Base-by-base conservation (phyloP, 1,140 invertebrate genomes). In the Elymnias hypermnestra region DNA sequence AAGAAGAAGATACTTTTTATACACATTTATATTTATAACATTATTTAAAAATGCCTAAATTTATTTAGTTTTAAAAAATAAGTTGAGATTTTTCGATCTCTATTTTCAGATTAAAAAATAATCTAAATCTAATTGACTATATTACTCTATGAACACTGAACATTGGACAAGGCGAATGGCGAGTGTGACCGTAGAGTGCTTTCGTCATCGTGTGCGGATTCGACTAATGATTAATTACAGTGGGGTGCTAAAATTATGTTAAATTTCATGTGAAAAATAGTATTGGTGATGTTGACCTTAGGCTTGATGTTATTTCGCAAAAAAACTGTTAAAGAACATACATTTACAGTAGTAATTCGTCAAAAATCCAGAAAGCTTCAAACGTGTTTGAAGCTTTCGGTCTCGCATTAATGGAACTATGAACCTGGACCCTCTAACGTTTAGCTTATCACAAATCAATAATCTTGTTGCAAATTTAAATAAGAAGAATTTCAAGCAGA, bases 351-450 rank as follows among this genome's bases (percentile, higher is more conserved):
- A 73, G 58, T 70, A 61, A 75, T 77, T 64, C 69, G 66, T 67
- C 69, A 70, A 68, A 82, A 77, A 75, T 78, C 70, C 56, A 84
- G 77, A 84, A 93, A 93, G 92, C 92, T 93, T 93, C 92, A 93
- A 93, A 91, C 88, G 83, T 88, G 89, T 92, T 93, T 93, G 92
- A 93, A 79, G 73, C 76, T 82, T 83, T 79, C 72, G 65, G 53
- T 63, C 75, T 73, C 70, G 92, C 91, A 71, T 81, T 94, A 91
- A 95, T 95, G 93, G 94, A 97, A 97, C 93, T 95, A 97, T 98
- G 96, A 97, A 97, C 94, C 94, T 97, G 91, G 95, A 97, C 91
- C 94, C 95, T 91, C 92, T 96, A 91, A 96, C 94, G 91, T 95
- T 96, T 94, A 95, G 95, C 91, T 93, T 97, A 92, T 95, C 94